Evolutionary conservation across 2,113 vertebrate genomes (phyloP).

Genomic region (Leptobrachium ailaonicum): DNA sequence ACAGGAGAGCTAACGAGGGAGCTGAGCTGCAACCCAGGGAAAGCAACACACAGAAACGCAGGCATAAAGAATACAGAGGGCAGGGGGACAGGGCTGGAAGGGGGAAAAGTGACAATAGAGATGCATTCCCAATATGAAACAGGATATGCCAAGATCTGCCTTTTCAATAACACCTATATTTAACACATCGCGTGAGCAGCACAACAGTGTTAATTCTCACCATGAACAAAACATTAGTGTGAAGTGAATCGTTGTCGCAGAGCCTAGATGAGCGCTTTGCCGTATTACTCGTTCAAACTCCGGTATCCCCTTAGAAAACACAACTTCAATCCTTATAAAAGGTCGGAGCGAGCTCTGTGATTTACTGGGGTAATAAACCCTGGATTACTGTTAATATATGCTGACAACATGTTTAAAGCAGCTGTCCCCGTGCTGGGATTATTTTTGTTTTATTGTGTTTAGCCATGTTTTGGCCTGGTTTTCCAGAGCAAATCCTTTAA

Average conservation of each 20-base stretch:
- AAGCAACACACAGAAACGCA: too few species aligned
- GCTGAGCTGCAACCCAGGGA: too few species aligned
- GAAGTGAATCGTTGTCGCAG: too few species aligned
- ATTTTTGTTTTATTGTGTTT: neutral
- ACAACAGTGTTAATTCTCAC: neutral
- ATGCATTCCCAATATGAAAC: neutral
- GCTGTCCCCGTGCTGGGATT: neutral
- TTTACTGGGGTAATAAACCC: neutral
- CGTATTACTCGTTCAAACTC: neutral
- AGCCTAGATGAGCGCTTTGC: neutral
- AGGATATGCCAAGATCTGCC: neutral
- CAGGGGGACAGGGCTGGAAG: too few species aligned
- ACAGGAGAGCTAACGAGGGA: too few species aligned
- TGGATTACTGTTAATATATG: neutral
- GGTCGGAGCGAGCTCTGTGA: neutral
- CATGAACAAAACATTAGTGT: neutral
- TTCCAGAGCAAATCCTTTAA: neutral
- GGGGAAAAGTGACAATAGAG: too few species aligned
- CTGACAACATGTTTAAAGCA: neutral
- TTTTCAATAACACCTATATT: neutral
- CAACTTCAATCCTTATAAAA: neutral
- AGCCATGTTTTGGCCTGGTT: neutral
- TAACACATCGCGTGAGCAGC: neutral
- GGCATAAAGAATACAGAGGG: too few species aligned
- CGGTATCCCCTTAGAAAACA: neutral